Percentiles rank a stretch among this genome's conserved stretches.
phyloP scores from a whole-genome alignment of 2,797 vertebrate species.

The Anableps anableps region DNA sequence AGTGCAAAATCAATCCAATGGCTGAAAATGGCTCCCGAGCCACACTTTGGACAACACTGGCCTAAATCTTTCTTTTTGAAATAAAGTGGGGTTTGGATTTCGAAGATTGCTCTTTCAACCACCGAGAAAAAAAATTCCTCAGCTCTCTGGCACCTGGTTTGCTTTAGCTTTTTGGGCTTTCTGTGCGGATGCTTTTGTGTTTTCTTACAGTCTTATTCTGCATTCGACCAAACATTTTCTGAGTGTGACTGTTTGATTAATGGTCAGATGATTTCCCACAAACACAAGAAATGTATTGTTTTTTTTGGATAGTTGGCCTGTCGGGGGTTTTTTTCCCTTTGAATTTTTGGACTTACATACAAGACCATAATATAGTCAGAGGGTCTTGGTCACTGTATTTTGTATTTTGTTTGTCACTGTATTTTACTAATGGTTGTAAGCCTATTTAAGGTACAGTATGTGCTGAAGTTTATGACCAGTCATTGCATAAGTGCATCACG shows the following conservation, averaged over 20 bases:
- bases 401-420: background rate
- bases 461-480: constrained; percentile 2
- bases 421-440: background rate
- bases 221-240: background rate
- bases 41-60: background rate
- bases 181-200: background rate
- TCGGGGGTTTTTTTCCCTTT: background rate
- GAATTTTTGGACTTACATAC: background rate
- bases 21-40: background rate
- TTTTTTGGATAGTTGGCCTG: background rate
- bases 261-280: background rate
- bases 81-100: background rate
- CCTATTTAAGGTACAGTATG: background rate
- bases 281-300: background rate
- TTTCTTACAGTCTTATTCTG: background rate
- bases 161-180: background rate
- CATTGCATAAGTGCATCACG: background rate
- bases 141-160: background rate
- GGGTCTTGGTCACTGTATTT: background rate
- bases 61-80: background rate
- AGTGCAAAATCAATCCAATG: background rate
- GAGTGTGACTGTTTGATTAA: background rate
- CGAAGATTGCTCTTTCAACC: background rate
- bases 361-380: background rate
- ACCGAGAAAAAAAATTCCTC: background rate